phyloP scores from a whole-genome alignment of 2,888 invertebrate species.

The Apeira syringaria region DNA sequence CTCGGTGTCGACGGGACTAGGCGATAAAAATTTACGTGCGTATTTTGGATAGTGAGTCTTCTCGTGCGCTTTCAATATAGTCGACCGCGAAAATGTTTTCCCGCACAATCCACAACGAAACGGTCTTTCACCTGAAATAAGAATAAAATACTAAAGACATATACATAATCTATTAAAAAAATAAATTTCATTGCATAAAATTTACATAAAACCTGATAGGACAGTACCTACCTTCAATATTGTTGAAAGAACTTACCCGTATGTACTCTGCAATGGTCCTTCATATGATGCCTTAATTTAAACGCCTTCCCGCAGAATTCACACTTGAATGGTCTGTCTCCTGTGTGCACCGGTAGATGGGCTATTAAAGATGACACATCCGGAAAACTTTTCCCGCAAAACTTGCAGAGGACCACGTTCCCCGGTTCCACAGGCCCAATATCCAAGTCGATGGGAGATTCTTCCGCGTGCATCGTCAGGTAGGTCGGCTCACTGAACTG shows the following conservation, averaged over 20 bases:
- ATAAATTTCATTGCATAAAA: no score
- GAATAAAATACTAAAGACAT: neutral
- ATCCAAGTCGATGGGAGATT: constrained; percentile 84
- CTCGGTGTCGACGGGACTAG: constrained; percentile 92
- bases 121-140: constrained; percentile 89
- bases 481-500: constrained; percentile 76
- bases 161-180: no score
- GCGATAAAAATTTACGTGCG: constrained; percentile 94
- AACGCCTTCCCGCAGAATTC: constrained; percentile 97
- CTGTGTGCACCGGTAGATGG: constrained; percentile 94
- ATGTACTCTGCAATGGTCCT: constrained; percentile 96
- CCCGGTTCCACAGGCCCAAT: constrained; percentile 86
- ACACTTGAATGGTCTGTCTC: constrained; percentile 95
- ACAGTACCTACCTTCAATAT: no score
- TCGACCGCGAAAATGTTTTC: constrained; percentile 95
- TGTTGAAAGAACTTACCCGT: constrained; percentile 84
- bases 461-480: constrained; percentile 80
- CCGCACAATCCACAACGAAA: constrained; percentile 95
- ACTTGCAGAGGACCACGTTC: constrained; percentile 94
- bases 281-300: constrained; percentile 96
- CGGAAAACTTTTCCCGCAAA: constrained; percentile 96
- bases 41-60: constrained; percentile 97
- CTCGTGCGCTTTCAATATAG: constrained; percentile 95
- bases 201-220: no score
- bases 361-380: constrained; percentile 94